A percentile compares a stretch with the other conserved stretches of the same genome.
Conservation (phyloP, 2,888 invertebrate genomes). For the Mantis religiosa region DNA sequence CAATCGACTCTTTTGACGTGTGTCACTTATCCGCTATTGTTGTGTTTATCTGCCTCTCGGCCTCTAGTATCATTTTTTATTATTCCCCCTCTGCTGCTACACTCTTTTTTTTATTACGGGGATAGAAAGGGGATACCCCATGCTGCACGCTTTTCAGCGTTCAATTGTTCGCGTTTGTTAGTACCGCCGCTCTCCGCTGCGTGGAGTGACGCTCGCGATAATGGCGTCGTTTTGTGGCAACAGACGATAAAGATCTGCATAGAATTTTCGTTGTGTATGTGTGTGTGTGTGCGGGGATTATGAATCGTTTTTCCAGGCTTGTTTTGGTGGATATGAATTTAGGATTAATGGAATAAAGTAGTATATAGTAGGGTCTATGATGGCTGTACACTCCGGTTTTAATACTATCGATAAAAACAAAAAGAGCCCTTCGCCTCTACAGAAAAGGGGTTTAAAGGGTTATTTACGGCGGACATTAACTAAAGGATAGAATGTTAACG, state of each 20-base stretch:
- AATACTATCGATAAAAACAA: conserved; percentile 12
- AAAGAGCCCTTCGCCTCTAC: neutral
- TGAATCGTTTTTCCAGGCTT: conserved; percentile 18
- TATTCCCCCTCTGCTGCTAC: neutral
- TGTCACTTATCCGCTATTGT: conserved; percentile 16
- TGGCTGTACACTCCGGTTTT: conserved; percentile 11
- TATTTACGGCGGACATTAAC: neutral
- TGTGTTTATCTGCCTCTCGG: neutral
- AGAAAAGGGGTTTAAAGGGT: neutral
- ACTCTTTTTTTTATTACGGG: conserved; percentile 8
- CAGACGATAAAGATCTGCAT: conserved; percentile 16
- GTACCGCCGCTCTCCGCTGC: conserved; percentile 17
- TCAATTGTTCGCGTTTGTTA: conserved; percentile 19
- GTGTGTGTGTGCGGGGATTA: neutral
- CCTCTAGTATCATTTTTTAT: conserved; percentile 16
- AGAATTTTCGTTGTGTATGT: conserved; percentile 16
- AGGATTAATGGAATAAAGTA: conserved; percentile 19
- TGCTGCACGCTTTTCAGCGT: conserved; percentile 17
- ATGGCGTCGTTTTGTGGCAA: conserved; percentile 19
- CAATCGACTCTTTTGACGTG: conserved; percentile 3
- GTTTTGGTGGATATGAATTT: conserved; percentile 16
- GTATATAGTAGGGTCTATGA: conserved; percentile 11
- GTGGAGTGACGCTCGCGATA: conserved; percentile 19
- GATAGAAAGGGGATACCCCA: neutral
- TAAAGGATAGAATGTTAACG: neutral